phyloP scores from a whole-genome alignment of 2,888 invertebrate genomes.

The Morpho helenor region DNA sequence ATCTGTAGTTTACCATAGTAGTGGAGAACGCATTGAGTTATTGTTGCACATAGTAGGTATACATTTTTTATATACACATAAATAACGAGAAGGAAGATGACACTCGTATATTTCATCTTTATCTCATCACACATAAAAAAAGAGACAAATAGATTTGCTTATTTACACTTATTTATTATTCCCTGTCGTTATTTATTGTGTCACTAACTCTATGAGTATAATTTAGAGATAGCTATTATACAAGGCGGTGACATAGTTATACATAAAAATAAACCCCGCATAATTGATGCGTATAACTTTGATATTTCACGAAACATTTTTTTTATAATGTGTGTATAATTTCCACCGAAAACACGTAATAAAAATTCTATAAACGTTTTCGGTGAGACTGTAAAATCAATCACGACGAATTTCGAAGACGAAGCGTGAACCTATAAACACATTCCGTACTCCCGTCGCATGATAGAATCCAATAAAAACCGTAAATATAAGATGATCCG shows the following conservation, averaged over 20 bases:
- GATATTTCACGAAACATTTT: slow-evolving; percentile 4
- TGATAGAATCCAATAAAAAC: slow-evolving; percentile 62
- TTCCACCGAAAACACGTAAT: slow-evolving; percentile 9
- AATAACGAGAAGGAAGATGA: too few relatives aligned
- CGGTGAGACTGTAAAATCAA: slow-evolving; percentile 49
- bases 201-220: neutral
- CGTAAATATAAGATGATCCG: slow-evolving; percentile 63
- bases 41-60: too few relatives aligned
- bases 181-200: neutral
- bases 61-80: too few relatives aligned
- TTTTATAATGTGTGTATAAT: slow-evolving; percentile 11
- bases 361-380: slow-evolving; percentile 16
- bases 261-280: neutral
- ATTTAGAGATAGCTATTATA: too few relatives aligned
- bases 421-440: slow-evolving; percentile 69
- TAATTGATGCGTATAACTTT: neutral
- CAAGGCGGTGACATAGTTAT: too few relatives aligned
- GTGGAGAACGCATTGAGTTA: too few relatives aligned
- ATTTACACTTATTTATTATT: too few relatives aligned
- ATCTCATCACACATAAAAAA: too few relatives aligned
- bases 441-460: slow-evolving; percentile 68
- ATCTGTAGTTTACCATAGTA: too few relatives aligned
- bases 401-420: slow-evolving; percentile 41
- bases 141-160: too few relatives aligned
- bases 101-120: too few relatives aligned